Evolutionary conservation across 2,113 vertebrate genomes (phyloP).

Genomic region (Hemicordylus capensis): DNA sequence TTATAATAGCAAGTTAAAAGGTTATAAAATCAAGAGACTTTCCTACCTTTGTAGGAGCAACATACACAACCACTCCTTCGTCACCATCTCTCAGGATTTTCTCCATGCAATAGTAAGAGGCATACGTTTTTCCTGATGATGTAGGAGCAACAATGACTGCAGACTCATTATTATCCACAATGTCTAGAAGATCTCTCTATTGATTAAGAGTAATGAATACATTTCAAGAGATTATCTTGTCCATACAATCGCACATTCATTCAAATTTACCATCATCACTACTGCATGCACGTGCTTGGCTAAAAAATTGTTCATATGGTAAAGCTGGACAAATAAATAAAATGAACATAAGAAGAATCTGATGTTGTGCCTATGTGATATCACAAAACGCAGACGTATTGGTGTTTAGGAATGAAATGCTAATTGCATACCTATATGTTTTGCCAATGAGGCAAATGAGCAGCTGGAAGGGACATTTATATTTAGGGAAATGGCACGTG

Average conservation of each 20-base stretch:
- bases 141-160: slow-evolving; percentile 77
- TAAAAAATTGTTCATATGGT: neutral
- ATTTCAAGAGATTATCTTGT: neutral
- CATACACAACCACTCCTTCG: slow-evolving; percentile 73
- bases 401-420: neutral
- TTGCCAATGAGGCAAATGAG: neutral
- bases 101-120: slow-evolving; percentile 79
- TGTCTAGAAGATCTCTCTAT: slow-evolving; percentile 75
- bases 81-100: slow-evolving; percentile 70
- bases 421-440: neutral
- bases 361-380: neutral
- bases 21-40: too few species aligned
- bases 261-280: neutral
- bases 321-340: neutral
- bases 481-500: too few species aligned
- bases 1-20: too few species aligned
- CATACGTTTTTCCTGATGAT: slow-evolving; percentile 78
- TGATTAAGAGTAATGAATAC: neutral
- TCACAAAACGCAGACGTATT: neutral
- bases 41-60: slow-evolving; percentile 79
- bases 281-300: neutral
- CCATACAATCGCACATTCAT: too few species aligned
- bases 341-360: neutral
- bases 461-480: too few species aligned
- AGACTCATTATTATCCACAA: slow-evolving; percentile 77